Evolutionary conservation across 2,113 vertebrate genomes (phyloP).

Genomic region (Ranitomeya imitator): DNA sequence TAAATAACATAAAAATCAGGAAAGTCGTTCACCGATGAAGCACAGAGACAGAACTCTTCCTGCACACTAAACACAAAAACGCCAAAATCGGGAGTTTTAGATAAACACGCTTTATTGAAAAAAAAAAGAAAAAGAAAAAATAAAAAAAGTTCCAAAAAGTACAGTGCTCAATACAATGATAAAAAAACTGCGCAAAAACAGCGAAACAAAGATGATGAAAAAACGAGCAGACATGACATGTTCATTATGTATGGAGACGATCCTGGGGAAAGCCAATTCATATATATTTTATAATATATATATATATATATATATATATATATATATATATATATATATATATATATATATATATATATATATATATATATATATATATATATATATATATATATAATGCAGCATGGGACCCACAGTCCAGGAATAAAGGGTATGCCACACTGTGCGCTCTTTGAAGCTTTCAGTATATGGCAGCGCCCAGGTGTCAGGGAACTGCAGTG

Average conservation of each 20-base stretch:
- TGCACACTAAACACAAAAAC: slow-evolving; percentile 47
- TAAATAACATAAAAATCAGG: neutral
- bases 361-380: neutral
- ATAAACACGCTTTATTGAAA: slow-evolving; percentile 56
- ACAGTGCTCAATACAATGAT: slow-evolving; percentile 49
- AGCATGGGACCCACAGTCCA: too few relatives aligned
- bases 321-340: too few relatives aligned
- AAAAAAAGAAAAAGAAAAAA: slow-evolving; percentile 47
- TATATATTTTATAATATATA: neutral
- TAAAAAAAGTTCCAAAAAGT: slow-evolving; percentile 23
- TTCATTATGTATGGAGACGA: neutral
- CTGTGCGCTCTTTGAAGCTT: too few relatives aligned
- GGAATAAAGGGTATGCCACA: too few relatives aligned
- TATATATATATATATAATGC: too few relatives aligned
- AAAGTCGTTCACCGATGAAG: neutral
- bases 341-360: too few relatives aligned
- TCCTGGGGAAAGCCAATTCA: neutral
- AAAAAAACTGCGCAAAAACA: slow-evolving; percentile 20
- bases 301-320: too few relatives aligned
- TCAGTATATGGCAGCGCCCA: too few relatives aligned
- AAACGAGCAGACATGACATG: neutral
- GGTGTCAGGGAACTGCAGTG: too few relatives aligned
- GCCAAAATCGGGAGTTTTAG: slow-evolving; percentile 43
- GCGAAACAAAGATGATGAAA: neutral
- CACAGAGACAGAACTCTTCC: slow-evolving; percentile 5